Base-by-base conservation (phyloP, 1,140 invertebrate species). In the Zaprionus kolodkinae region DNA sequence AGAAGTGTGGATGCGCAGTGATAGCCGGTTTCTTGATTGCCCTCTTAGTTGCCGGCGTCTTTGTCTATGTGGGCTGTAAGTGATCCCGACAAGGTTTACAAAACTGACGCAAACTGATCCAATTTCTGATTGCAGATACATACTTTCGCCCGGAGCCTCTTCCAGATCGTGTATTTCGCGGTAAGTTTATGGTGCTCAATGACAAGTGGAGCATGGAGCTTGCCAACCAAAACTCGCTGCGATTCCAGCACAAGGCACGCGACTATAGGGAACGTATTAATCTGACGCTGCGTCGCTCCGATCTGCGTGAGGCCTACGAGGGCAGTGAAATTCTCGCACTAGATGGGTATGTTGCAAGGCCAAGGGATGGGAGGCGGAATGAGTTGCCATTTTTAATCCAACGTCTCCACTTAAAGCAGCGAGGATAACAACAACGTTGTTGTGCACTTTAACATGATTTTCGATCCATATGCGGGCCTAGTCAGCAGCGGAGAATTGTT, bases 61-160 rank as follows among this genome's bases (percentile, higher is more conserved):
- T 96, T 52, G 96, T 98, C 61, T 98, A 98, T 92, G 95, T 97
- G 79, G 97, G 96, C 93, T 97, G 97, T 98, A 94, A 88, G 85
- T 85, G 2, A 7, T 6, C 11, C 1, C 25, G 43, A 15, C n/a
- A 7, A 43, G n/a, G 12, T 60, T 6, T 2, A 2, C 2, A 11
- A 35, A 12, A 21, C 6, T 9, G 6, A 10, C 5, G 5, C 13
- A 52, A 0, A 15, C 30, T 66, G 3, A 55, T 13, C 12, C 0
- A n/a, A 10, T 12, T 35, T 12, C 84, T 67, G 79, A 95, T 75
- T 95, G 62, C 94, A 97, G 97, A 97, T 89, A 96, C 96, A 80
- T 97, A 96, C 90, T 94, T 97, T 67, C 94, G 95, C 21, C 94
- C 95, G n/a, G 95, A 97, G 75, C 94, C 95, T 55, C 93, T 95